A percentile compares a stretch with the other conserved stretches of the same genome.
Conservation (phyloP, 2,113 vertebrate genomes). For the Myotis brandtii region DNA sequence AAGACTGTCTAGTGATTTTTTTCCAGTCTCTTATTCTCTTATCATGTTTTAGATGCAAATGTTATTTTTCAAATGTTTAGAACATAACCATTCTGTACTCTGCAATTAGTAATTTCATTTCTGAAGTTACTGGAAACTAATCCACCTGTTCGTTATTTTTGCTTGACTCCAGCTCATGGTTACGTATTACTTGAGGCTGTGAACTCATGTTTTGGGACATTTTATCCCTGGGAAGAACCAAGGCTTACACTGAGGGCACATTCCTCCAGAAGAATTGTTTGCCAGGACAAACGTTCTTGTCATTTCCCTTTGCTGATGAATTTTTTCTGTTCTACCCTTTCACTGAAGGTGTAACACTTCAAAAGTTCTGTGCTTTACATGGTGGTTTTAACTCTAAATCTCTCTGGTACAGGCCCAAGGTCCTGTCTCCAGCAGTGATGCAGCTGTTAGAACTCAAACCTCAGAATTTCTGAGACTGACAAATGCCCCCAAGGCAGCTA, state of each 20-base stretch:
- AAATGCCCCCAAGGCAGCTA: background rate
- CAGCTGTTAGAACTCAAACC: conserved; percentile 2
- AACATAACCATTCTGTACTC: background rate
- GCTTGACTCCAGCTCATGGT: background rate
- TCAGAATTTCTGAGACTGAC: background rate
- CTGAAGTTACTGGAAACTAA: background rate
- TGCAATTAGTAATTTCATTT: background rate
- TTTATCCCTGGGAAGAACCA: background rate
- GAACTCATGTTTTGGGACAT: background rate
- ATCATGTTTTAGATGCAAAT: background rate
- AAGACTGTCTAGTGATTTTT: background rate
- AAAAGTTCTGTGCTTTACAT: background rate
- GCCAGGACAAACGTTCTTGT: background rate
- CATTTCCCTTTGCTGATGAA: background rate
- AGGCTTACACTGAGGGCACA: background rate
- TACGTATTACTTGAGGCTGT: background rate
- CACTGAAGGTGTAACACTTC: background rate
- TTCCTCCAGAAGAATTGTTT: background rate
- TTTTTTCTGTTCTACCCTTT: background rate
- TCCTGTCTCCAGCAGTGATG: background rate
- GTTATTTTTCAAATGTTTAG: conserved; percentile 16
- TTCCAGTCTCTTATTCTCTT: background rate
- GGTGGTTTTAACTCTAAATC: background rate
- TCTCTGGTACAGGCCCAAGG: background rate
- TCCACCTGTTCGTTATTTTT: background rate